phyloP scores from a whole-genome alignment of 1,140 invertebrate species.

The Gonioctena quinquepunctata region DNA sequence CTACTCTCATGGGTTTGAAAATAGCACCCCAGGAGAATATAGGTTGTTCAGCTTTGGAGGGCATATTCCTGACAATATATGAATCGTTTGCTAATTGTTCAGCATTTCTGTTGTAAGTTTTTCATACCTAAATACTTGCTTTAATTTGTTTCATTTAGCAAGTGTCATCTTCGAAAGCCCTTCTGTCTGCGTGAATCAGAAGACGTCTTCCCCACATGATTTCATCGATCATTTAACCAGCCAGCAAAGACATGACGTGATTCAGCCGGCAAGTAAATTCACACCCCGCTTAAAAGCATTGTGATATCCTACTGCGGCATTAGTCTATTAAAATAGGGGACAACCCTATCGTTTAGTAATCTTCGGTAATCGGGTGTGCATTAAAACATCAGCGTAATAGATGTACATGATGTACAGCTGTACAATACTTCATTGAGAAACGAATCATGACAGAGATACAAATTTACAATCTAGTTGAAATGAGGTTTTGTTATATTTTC shows the following conservation, averaged over 20 bases:
- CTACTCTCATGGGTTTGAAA: too few relatives aligned
- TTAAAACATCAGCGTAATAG: conserved; percentile 47
- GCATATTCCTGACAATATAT: too few relatives aligned
- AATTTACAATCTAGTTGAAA: too few relatives aligned
- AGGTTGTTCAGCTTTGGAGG: too few relatives aligned
- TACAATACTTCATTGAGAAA: neutral
- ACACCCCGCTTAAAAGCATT: neutral
- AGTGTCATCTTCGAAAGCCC: too few relatives aligned
- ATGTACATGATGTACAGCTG: conserved; percentile 22
- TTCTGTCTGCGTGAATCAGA: too few relatives aligned
- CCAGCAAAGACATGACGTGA: neutral
- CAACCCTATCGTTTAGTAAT: conserved; percentile 49
- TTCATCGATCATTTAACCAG: neutral
- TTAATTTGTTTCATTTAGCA: too few relatives aligned
- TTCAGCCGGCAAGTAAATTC: neutral
- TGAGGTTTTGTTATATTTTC: too few relatives aligned
- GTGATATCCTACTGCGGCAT: conserved; percentile 19
- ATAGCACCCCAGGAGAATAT: too few relatives aligned
- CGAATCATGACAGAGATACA: neutral
- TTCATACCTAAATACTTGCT: too few relatives aligned
- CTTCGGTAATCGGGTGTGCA: conserved; percentile 45
- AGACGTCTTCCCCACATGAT: neutral
- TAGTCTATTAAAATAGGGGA: conserved; percentile 45
- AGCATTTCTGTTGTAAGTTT: too few relatives aligned
- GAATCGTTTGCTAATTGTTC: too few relatives aligned